phyloP scores from a whole-genome alignment of 2,797 vertebrate genomes.

The Gorsachius magnificus region DNA sequence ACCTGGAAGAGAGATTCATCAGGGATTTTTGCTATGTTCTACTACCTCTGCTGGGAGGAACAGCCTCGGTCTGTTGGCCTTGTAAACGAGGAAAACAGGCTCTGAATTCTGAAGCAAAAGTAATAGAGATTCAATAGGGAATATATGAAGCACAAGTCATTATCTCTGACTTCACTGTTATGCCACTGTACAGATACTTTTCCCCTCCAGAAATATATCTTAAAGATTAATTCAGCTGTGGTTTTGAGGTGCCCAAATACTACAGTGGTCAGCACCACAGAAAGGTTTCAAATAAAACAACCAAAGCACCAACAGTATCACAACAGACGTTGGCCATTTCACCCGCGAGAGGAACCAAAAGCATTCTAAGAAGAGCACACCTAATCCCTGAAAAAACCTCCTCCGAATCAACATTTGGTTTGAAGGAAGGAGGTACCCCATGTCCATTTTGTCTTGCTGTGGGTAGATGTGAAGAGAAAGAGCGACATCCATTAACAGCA shows the following conservation, averaged over 20 bases:
- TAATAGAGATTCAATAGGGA: background rate
- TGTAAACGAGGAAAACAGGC: background rate
- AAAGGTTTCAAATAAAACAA: background rate
- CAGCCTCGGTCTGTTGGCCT: background rate
- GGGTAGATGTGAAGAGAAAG: background rate
- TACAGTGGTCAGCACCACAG: background rate
- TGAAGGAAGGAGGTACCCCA: background rate
- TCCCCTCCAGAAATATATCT: background rate
- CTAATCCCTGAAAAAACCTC: background rate
- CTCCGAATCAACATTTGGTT: background rate
- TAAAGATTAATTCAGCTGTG: background rate
- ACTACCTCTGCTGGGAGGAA: background rate
- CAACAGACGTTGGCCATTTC: background rate
- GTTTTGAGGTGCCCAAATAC: background rate
- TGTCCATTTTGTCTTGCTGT: background rate
- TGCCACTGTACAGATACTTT: background rate
- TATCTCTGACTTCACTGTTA: background rate
- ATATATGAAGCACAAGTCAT: background rate
- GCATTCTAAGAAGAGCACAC: background rate
- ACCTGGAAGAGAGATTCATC: background rate
- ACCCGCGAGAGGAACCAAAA: fast-evolving
- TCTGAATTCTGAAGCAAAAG: background rate
- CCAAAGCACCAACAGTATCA: background rate
- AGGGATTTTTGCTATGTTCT: background rate
- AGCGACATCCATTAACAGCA: background rate